Evolutionary conservation across 2,797 vertebrate species (phyloP), one percentile per base, ranked within the genome.

Genomic region (Antrozous pallidus): DNA sequence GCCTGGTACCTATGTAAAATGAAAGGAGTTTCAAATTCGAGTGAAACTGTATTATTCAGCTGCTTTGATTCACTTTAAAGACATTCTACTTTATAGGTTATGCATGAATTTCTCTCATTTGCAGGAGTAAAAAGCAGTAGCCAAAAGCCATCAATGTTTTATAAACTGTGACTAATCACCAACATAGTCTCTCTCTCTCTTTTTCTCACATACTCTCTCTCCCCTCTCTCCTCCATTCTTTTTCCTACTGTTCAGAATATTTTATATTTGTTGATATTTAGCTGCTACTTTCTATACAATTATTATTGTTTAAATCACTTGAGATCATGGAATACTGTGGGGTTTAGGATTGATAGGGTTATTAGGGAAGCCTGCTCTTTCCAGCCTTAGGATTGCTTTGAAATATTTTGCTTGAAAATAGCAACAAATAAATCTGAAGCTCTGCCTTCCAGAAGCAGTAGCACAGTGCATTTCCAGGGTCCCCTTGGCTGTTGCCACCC

Each of bases 71-170:
- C 74, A 17, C 92, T 93, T 85, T 71, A 51, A 95, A 94, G 90
- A 51, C 81, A 56, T 47, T 83, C 58, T 63, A 18, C 51, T 86
- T 24, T 26, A 67, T n/a, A 38, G 88, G 78, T 80, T 95, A 61
- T 94, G 85, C 58, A 73, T 93, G 94, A 40, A 14, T 94, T 84
- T 92, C 75, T 93, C 54, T 88, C 45, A 88, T 96, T 96, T 93
- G 81, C 88, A 17, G 26, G 47, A 96, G 74, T 85, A 63, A 91
- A 56, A 93, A 96, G 69, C 80, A 79, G 63, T 94, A 94, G 90
- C 58, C 93, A 83, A 92, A 96, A 63, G n/a, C 96, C 97, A n/a
- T 96, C 61, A 88, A 8, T 28, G 38, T 75, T 97, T 97, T 91
- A 93, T 73, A 96, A 75, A 90, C n/a, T 95, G 80, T 93, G 75